Evolutionary conservation across 2,888 invertebrate species (phyloP).

Genomic region (Enchytraeus crypticus): DNA sequence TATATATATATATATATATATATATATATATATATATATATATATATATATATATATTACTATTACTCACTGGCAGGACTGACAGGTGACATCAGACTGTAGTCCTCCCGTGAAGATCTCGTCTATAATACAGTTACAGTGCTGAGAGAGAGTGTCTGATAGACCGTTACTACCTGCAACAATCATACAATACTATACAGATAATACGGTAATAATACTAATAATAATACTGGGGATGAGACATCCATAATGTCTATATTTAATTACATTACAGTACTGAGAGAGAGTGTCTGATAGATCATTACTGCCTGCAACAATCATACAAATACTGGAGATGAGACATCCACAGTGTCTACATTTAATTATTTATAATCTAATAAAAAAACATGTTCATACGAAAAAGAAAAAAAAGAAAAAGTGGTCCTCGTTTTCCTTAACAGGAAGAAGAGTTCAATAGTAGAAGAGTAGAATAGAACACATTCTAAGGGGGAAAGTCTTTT

Average conservation of each 20-base stretch:
- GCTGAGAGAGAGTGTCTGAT: conserved; percentile 44
- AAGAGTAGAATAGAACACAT: no score
- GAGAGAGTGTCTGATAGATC: conserved; percentile 42
- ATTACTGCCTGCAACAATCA: conserved; percentile 42
- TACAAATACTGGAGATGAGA: not conserved
- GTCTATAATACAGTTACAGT: conserved; percentile 90
- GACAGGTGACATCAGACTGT: conserved; percentile 93
- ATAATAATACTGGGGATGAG: not conserved
- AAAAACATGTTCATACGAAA: not conserved
- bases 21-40: not conserved
- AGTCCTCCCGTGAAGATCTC: conserved; percentile 91
- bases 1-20: not conserved
- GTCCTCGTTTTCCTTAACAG: not conserved
- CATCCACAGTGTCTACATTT: conserved; percentile 39
- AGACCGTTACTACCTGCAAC: conserved; percentile 43
- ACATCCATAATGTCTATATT: not conserved
- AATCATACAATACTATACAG: no score
- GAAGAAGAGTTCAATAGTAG: no score
- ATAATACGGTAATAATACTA: no score
- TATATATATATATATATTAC: not conserved
- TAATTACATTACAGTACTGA: conserved; percentile 77
- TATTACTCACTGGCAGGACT: conserved; percentile 69
- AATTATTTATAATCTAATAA: conserved; percentile 55
- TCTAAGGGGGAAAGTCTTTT: no score
- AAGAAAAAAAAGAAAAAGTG: not conserved